Conservation (phyloP, 2,797 vertebrate genomes). For the Siniperca scherzeri region DNA sequence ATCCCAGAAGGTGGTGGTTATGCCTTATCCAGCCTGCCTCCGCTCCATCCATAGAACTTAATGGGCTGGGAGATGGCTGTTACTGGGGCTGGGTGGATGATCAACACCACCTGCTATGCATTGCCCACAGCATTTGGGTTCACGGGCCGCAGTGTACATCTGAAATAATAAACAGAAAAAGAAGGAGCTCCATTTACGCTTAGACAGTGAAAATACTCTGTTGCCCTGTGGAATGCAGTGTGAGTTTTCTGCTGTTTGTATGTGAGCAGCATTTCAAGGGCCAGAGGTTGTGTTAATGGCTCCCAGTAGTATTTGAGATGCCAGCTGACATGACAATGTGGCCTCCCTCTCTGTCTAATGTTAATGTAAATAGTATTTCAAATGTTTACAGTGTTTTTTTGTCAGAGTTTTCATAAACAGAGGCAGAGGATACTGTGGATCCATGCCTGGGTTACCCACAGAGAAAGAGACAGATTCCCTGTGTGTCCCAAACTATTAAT, state of each 20-base stretch:
- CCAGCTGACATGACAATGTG: slow-evolving; percentile 27
- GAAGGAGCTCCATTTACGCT: not conserved
- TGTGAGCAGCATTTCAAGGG: slow-evolving; percentile 52
- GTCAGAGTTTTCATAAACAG: not conserved
- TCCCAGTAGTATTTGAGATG: slow-evolving; percentile 25
- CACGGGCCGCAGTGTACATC: slow-evolving; percentile 5
- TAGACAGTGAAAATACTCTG: not conserved
- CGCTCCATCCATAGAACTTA: slow-evolving; percentile 44
- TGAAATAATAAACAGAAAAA: slow-evolving; percentile 46
- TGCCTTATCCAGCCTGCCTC: slow-evolving; percentile 41
- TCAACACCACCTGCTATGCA: slow-evolving; percentile 59
- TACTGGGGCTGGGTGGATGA: slow-evolving; percentile 43
- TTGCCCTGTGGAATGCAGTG: slow-evolving; percentile 8
- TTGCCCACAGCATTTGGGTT: slow-evolving; percentile 31
- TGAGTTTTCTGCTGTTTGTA: slow-evolving; percentile 8
- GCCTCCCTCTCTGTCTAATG: slow-evolving; percentile 7
- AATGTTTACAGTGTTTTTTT: not conserved
- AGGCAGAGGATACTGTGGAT: not conserved
- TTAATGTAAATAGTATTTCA: slow-evolving; percentile 31
- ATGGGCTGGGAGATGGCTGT: slow-evolving; percentile 57
- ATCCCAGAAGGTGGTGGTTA: slow-evolving; percentile 64
- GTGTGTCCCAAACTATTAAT: not conserved
- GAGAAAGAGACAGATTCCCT: not conserved
- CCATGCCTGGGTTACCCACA: not conserved
- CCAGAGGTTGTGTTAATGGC: slow-evolving; percentile 31